phyloP scores from a whole-genome alignment of 2,888 invertebrate species.

The Cephus spinipes region DNA sequence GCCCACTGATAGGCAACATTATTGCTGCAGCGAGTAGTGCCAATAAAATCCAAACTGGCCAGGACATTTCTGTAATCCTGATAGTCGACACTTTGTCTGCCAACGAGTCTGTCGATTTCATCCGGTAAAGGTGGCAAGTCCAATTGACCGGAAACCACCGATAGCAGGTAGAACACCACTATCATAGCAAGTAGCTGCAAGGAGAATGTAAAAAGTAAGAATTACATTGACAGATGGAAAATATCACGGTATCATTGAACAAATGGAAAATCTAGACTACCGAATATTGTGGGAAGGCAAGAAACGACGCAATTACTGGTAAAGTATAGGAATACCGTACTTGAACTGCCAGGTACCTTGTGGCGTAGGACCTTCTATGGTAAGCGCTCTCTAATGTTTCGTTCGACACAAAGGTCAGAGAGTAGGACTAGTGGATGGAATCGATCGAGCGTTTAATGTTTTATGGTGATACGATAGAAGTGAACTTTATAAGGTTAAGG shows the following conservation, averaged over 20 bases:
- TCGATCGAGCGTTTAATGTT: neutral
- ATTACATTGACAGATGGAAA: neutral
- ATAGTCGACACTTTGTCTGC: constrained; percentile 28
- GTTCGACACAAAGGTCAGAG: neutral
- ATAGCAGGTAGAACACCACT: constrained; percentile 28
- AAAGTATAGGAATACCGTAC: neutral
- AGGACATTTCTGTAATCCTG: constrained; percentile 64
- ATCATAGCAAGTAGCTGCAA: neutral
- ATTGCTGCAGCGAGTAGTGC: constrained; percentile 84
- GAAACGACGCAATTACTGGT: neutral
- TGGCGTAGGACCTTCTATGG: neutral
- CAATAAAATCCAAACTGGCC: constrained; percentile 79
- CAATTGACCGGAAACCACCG: constrained; percentile 48
- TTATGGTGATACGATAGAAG: neutral
- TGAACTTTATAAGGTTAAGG: neutral
- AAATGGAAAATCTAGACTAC: neutral
- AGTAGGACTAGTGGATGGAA: neutral
- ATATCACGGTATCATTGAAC: neutral
- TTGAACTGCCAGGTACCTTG: neutral
- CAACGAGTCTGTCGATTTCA: constrained; percentile 32
- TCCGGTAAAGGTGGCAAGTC: constrained; percentile 55
- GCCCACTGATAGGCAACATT: constrained; percentile 92
- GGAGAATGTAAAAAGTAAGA: constrained; percentile 15
- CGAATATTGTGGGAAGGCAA: neutral
- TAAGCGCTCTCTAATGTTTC: neutral